Conservation (phyloP, 2,888 invertebrate species). For the Rhogogaster chlorosoma region DNA sequence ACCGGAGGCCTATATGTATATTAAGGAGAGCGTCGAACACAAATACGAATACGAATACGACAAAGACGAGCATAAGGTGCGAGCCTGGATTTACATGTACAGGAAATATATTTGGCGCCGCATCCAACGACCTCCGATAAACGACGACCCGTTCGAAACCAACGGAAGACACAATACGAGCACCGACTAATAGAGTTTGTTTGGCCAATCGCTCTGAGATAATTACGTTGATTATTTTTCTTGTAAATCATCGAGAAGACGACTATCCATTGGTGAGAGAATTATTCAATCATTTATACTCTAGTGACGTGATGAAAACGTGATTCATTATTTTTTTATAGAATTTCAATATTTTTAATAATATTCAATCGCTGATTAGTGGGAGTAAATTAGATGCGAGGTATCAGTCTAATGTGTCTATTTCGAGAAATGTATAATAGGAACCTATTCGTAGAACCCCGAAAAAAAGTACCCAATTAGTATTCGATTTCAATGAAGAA, state of each 20-base stretch:
- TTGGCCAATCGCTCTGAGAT: slow-evolving; percentile 33
- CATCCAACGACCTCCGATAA: slow-evolving; percentile 44
- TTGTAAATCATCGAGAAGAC: slow-evolving; percentile 19
- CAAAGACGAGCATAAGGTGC: slow-evolving; percentile 18
- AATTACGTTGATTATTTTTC: slow-evolving; percentile 33
- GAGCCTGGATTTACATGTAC: not conserved
- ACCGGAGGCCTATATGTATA: not conserved
- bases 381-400: not conserved
- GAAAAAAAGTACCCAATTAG: not conserved
- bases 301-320: not conserved
- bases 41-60: slow-evolving; percentile 43
- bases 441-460: not conserved
- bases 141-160: slow-evolving; percentile 37
- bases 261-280: slow-evolving; percentile 25
- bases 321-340: not conserved
- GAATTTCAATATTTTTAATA: not conserved
- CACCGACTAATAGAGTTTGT: slow-evolving; percentile 17
- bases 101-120: slow-evolving; percentile 41
- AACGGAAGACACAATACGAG: slow-evolving; percentile 45
- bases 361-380: not conserved
- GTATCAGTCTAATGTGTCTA: not conserved
- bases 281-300: not conserved
- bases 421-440: not conserved
- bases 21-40: slow-evolving; percentile 32
- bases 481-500: not conserved